Conservation (phyloP, 2,113 vertebrate genomes). For the Coptodon rendalli region DNA sequence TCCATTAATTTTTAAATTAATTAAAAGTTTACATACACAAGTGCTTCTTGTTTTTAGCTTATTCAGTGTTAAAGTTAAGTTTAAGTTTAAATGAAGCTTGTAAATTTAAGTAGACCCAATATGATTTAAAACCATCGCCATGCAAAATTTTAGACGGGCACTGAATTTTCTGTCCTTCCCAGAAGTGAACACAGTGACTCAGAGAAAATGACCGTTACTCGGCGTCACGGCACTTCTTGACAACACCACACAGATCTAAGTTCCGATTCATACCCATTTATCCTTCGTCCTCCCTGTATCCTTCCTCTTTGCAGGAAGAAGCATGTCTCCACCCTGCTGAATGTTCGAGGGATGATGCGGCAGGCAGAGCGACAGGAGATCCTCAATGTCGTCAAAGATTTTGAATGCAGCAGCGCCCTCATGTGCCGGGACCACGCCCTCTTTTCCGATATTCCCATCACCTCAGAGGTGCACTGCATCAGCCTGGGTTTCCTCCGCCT, state of each 20-base stretch:
- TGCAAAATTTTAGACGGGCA: neutral
- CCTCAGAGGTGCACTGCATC: slow-evolving; percentile 76
- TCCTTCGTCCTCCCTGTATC: neutral
- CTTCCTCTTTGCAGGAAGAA: slow-evolving; percentile 70
- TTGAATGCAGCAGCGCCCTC: slow-evolving; percentile 60
- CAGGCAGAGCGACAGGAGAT: slow-evolving; percentile 79
- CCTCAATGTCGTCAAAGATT: slow-evolving; percentile 79
- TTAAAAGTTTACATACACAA: neutral
- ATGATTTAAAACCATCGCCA: neutral
- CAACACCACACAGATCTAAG: neutral
- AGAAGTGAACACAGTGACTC: slow-evolving; percentile 19
- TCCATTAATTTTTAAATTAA: neutral
- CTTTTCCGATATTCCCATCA: slow-evolving; percentile 78
- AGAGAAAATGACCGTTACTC: neutral
- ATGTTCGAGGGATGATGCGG: slow-evolving; percentile 79
- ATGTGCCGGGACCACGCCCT: slow-evolving; percentile 68
- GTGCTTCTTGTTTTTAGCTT: neutral
- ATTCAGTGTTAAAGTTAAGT: neutral
- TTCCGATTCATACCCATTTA: slow-evolving; percentile 6
- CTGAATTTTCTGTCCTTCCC: neutral
- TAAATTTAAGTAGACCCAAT: neutral
- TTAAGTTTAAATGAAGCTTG: neutral
- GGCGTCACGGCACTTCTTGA: neutral
- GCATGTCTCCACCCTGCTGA: slow-evolving; percentile 82
- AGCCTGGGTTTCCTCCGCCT: slow-evolving; percentile 70